Evolutionary conservation across 2,888 invertebrate species (phyloP).

Genomic region (Alviniconcha strummeri): DNA sequence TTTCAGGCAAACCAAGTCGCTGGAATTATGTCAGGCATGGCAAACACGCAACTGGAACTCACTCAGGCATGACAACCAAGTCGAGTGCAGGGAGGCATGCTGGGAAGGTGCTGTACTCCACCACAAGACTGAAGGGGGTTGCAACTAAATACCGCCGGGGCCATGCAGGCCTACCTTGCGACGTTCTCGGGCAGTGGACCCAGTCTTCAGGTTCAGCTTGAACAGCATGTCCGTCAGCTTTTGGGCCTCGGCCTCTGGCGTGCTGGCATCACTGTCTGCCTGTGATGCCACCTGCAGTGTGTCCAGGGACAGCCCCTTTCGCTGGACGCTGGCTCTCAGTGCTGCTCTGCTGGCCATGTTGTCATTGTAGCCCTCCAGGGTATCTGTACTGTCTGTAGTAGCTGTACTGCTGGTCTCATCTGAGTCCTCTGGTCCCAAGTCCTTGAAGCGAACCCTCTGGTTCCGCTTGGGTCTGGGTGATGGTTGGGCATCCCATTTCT

Average conservation of each 20-base stretch:
- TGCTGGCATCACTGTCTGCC: conserved; percentile 40
- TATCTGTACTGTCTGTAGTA: conserved; percentile 28
- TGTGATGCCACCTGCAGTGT: conserved; percentile 20
- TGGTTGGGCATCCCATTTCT: neutral
- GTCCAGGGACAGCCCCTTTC: conserved; percentile 25
- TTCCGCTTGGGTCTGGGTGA: conserved; percentile 24
- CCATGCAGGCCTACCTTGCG: conserved; percentile 45
- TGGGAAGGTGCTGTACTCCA: conserved; percentile 8
- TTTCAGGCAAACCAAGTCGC: neutral
- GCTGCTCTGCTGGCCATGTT: conserved; percentile 9
- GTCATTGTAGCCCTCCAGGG: conserved; percentile 15
- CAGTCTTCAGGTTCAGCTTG: conserved; percentile 48
- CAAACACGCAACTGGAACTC: conserved; percentile 4
- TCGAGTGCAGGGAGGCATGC: conserved; percentile 30
- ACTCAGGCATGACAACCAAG: conserved; percentile 12
- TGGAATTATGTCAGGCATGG: neutral
- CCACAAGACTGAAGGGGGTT: conserved; percentile 1
- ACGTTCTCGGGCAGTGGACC: conserved; percentile 43
- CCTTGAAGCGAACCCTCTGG: conserved; percentile 43
- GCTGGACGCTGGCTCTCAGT: conserved; percentile 25
- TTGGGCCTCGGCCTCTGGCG: conserved; percentile 42
- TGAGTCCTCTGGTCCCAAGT: conserved; percentile 29
- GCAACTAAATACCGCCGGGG: conserved; percentile 8
- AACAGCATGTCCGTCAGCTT: conserved; percentile 45
- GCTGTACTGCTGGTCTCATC: conserved; percentile 31